Evolutionary conservation across 1,140 invertebrate genomes (phyloP), one percentile per base, ranked within the genome.

Genomic region (Solenopsis fugax): DNA sequence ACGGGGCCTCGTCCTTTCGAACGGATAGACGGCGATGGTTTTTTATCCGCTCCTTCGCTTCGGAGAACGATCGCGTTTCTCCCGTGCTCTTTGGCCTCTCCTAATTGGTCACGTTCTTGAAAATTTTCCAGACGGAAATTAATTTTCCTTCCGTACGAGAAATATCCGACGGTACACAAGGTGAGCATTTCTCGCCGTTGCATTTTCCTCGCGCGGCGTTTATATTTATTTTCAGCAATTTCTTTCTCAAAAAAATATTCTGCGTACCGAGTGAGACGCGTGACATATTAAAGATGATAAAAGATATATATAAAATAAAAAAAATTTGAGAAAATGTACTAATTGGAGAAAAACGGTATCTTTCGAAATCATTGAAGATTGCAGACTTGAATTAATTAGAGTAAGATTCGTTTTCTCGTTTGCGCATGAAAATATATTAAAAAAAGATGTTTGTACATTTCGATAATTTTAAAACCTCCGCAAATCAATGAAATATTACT

Each of bases 71-170:
- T 16, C 52, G 69, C 80, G 69, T 62, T 29, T 75, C 13, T 45
- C 24, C 21, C 34, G 12, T 52, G 58, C 37, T 41, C 52, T 6
- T n/a, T 69, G 18, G 24, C 41, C 62, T 85, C 72, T 71, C 37
- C 48, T 86, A 89, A 89, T 89, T 86, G 54, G 29, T 58, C 75
- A 69, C 41, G 82, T 81, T 73, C 75, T 54, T 56, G 56, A 67
- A 89, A 86, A 89, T 89, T 89, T 80, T 50, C 21, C 56, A 16
- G 77, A n/a, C 56, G 56, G 75, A 89, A 76, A 89, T 89, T 82
- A 72, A 85, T 86, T 89, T 86, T 75, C 18, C 5, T 21, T 45
- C 45, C 37, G 21, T 16, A 24, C 1, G 24, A 37, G 76, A 78
- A 60, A 78, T 12, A 67, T 80, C 54, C 16, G 60, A 80, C 48